Conservation (phyloP, 2,888 invertebrate species). For the Pyrrhia umbra region DNA sequence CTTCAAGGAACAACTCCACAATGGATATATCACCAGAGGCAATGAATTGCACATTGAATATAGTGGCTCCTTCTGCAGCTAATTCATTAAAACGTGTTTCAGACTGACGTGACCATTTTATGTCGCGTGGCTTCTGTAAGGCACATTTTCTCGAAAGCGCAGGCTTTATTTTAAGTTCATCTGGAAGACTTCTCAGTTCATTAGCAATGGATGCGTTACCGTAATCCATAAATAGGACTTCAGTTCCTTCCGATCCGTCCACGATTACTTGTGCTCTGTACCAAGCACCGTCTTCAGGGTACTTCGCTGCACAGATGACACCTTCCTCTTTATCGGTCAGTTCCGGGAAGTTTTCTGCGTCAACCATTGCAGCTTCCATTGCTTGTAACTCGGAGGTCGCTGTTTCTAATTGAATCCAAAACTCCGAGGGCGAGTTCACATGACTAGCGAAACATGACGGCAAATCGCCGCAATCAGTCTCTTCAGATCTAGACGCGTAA, state of each 20-base stretch:
- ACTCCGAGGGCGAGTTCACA: constrained; percentile 93
- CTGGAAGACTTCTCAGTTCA: constrained; percentile 90
- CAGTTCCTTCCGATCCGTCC: constrained; percentile 88
- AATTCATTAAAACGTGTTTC: constrained; percentile 92
- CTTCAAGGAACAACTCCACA: constrained; percentile 91
- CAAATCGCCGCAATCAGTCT: constrained; percentile 86
- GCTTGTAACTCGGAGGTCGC: constrained; percentile 88
- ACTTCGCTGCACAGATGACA: constrained; percentile 91
- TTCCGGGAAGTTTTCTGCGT: constrained; percentile 88
- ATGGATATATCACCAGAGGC: constrained; percentile 92
- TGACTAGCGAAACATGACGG: constrained; percentile 93
- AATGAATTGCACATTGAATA: constrained; percentile 92
- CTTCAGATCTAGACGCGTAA: constrained; percentile 89
- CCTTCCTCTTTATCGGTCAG: constrained; percentile 86
- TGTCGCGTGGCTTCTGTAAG: constrained; percentile 89
- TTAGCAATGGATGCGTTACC: constrained; percentile 91
- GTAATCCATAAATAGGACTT: constrained; percentile 93
- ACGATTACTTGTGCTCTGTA: constrained; percentile 92
- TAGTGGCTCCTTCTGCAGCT: constrained; percentile 92
- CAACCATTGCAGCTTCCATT: constrained; percentile 90
- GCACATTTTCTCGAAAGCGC: constrained; percentile 91
- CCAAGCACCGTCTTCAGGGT: constrained; percentile 92
- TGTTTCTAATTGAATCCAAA: constrained; percentile 95
- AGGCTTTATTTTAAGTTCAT: constrained; percentile 90
- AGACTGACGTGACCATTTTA: constrained; percentile 92